Evolutionary conservation across 2,797 vertebrate species (phyloP), one percentile per base, ranked within the genome.

Genomic region (Spinus olivaceus): DNA sequence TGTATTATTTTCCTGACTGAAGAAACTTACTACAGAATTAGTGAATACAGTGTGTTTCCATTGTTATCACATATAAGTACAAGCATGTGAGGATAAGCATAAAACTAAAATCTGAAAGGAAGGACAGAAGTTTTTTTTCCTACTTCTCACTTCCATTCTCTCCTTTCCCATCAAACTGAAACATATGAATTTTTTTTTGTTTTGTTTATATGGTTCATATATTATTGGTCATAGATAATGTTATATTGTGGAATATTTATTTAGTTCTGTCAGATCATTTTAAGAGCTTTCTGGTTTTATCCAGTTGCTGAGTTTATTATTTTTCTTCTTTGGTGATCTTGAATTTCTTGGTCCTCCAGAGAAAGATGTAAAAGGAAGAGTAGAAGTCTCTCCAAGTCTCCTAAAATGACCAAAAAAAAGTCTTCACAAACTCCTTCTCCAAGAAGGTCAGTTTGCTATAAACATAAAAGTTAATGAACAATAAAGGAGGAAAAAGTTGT

Each of bases 311-410:
- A 82, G 5, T 79, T 69, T 41, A 57, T 84, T 67, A 25, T 53
- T 95, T 71, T 65, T 30, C 32, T 19, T 86, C 50, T 53, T 85
- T 66, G 4, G 46, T 88, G 32, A 64, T 90, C 5, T 28, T 86
- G 17, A 74, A 90, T 85, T 33, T 93, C 51, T 95, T 95, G 90
- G 8, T 86, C 65, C 90, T 92, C 15, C 85, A 99, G 99, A 92
- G 98, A 98, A 93, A 98, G 98, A 25, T 98, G 98, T 87, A 98
- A 97, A 95, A 98, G 97, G 96, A 99, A 97, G 95, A 99, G 99
- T 74, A 98, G 97, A 95, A 99, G 99, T 95, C 97, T 95, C 42
- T 98, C 98, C 35, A 98, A 97, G 78, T 98, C 98, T 32, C 98
- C 98, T 70, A 98, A 97, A 93, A 96, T 95, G 28, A 97, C 98